These are phyloP conservation scores for Laspeyria flexula DNA, from an alignment of 2,888 invertebrate genomes.

Conservation along the genomic window DNA sequence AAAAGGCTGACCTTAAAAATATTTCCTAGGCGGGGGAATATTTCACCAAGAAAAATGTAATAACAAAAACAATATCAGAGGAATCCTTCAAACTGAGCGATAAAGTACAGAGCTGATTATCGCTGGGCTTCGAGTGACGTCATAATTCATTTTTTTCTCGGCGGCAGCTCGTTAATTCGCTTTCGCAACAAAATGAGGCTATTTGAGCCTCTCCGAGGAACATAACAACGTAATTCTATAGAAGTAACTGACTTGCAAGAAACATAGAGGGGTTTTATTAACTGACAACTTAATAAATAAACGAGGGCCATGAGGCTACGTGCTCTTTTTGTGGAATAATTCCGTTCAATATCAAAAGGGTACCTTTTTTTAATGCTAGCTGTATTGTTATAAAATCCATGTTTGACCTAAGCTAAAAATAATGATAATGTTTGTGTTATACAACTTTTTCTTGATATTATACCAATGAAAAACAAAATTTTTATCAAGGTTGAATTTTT, in stretches of 20 bases:
- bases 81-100: constrained; percentile 55
- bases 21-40: constrained; percentile 27
- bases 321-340: not conserved
- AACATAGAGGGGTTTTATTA: constrained; percentile 42
- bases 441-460: too few relatives aligned
- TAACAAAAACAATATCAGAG: constrained; percentile 55
- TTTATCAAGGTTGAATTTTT: too few relatives aligned
- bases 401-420: not conserved
- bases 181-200: constrained; percentile 59
- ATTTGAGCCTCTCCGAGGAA: constrained; percentile 58
- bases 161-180: constrained; percentile 61
- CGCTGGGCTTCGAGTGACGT: constrained; percentile 62
- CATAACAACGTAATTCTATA: constrained; percentile 59
- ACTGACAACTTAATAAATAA: constrained; percentile 32
- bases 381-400: not conserved
- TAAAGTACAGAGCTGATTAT: constrained; percentile 64
- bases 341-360: constrained; percentile 2
- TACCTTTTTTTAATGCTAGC: not conserved
- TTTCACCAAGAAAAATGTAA: constrained; percentile 43
- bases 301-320: constrained; percentile 3
- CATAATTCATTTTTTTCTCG: constrained; percentile 63
- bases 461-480: too few relatives aligned
- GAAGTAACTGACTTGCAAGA: constrained; percentile 56
- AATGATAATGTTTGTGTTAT: too few relatives aligned
- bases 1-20: constrained; percentile 42